Evolutionary conservation across 2,888 invertebrate genomes (phyloP), one percentile per base, ranked within the genome.

Genomic region (Apodemia hepburni): DNA sequence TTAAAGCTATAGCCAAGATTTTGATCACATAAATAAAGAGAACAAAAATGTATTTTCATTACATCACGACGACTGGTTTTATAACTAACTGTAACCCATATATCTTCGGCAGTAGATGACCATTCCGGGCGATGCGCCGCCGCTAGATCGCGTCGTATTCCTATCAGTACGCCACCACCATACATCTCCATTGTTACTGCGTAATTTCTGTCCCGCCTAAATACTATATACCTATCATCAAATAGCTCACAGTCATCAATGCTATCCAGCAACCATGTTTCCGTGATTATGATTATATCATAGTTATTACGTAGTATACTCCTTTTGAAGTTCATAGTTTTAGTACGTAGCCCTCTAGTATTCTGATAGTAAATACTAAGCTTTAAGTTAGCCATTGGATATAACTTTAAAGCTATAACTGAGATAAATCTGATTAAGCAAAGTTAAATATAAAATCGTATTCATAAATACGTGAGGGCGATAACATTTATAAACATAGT

Each of bases 301-400:
- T 42, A 42, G 12, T 42, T 42, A 42, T 42, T 35, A 35, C 35
- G 35, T 35, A 35, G 35, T 11, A 17, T 18, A 57, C 12, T 58
- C 38, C 18, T 29, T 11, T 54, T 62, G 33, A 11, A 59, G 11
- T 11, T 17, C 45, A 17, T 58, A 60, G 12, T 62, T 42, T n/a
- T 65, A 51, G 6, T 61, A 17, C 61, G 60, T 7, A 62, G 35
- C 8, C 58, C 45, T 8, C 62, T 38, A 15, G 62, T n/a, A 5
- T 5, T 59, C 4, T 63, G 15, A 29, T 65, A 65, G 29, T 60
- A 62, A 4, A 51, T 45, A 15, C 29, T 35, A 6, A 65, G n/a
- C 3, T 59, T 61, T 17, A 35, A 27, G 12, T 18, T 29, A 47
- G 27, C 15, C 60, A 60, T 57, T 18, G 15, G 54, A 29, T 29